Evolutionary conservation across 2,113 vertebrate species (phyloP).

Genomic region (Brachypodius melanocephalos): DNA sequence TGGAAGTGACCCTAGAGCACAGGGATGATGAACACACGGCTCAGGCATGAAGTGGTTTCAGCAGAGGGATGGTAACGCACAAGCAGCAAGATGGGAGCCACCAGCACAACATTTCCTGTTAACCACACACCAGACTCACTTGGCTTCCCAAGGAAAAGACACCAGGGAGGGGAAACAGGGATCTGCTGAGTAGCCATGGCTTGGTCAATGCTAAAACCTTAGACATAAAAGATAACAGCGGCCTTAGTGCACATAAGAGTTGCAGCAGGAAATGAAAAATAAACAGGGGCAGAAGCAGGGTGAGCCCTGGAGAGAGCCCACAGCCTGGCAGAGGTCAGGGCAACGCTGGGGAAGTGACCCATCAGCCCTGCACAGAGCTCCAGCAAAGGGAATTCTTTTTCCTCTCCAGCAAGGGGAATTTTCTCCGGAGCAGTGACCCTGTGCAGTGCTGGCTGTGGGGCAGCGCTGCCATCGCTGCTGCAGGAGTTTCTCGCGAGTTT

Average conservation of each 20-base stretch:
- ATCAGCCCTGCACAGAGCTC: background rate
- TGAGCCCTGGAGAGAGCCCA: background rate
- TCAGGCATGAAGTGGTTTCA: background rate
- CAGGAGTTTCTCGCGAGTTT: background rate
- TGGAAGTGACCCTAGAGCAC: background rate
- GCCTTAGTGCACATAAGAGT: background rate
- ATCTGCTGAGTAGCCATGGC: background rate
- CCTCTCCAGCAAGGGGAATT: background rate
- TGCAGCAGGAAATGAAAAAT: background rate
- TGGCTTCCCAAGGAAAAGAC: background rate
- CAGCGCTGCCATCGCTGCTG: fast-evolving
- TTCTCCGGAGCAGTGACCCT: fast-evolving
- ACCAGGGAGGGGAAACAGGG: background rate
- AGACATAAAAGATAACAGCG: background rate
- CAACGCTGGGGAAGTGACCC: fast-evolving
- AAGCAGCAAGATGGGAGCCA: background rate
- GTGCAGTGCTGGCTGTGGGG: background rate
- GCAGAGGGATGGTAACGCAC: background rate
- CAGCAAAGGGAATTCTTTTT: background rate
- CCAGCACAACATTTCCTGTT: background rate
- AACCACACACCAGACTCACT: background rate
- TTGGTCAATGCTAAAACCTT: fast-evolving
- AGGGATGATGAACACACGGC: background rate
- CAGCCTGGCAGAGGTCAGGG: background rate
- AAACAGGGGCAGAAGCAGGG: fast-evolving